Conservation (phyloP, 2,888 invertebrate species). For the Meta bourneti region DNA sequence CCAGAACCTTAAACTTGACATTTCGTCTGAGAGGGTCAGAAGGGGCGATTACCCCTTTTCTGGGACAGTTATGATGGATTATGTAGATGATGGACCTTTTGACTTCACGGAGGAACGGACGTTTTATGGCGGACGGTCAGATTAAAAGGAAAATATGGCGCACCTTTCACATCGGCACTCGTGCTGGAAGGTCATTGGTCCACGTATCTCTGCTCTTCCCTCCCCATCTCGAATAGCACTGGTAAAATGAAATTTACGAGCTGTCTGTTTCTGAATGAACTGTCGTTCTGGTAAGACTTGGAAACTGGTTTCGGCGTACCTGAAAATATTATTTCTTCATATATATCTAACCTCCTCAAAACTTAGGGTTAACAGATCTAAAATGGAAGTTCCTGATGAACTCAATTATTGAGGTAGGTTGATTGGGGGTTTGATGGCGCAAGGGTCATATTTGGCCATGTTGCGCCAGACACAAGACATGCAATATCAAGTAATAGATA, state of each 20-base stretch:
- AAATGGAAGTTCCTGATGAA: too few species aligned
- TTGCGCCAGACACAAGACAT: too few species aligned
- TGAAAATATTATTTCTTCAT: neutral
- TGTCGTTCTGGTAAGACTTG: too few species aligned
- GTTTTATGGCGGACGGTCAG: neutral
- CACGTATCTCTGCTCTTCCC: neutral
- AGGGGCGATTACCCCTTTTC: slow-evolving; percentile 1
- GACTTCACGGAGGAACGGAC: neutral
- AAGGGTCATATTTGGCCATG: too few species aligned
- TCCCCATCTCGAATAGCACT: neutral
- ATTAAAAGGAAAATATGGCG: neutral
- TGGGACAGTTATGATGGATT: slow-evolving; percentile 33
- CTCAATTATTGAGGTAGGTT: too few species aligned
- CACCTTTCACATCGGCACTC: neutral
- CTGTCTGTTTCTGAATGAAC: neutral
- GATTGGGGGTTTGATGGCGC: too few species aligned
- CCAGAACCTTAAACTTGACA: slow-evolving; percentile 27
- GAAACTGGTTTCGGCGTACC: neutral
- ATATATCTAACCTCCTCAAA: too few species aligned
- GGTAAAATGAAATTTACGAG: neutral
- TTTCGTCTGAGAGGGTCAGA: neutral
- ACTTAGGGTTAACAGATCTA: too few species aligned
- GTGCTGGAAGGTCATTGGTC: neutral
- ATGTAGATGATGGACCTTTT: slow-evolving; percentile 15
- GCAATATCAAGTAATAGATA: too few species aligned